Evolutionary conservation across 2,888 invertebrate species (phyloP).

Genomic region (Thecocarcelia acutangulata): DNA sequence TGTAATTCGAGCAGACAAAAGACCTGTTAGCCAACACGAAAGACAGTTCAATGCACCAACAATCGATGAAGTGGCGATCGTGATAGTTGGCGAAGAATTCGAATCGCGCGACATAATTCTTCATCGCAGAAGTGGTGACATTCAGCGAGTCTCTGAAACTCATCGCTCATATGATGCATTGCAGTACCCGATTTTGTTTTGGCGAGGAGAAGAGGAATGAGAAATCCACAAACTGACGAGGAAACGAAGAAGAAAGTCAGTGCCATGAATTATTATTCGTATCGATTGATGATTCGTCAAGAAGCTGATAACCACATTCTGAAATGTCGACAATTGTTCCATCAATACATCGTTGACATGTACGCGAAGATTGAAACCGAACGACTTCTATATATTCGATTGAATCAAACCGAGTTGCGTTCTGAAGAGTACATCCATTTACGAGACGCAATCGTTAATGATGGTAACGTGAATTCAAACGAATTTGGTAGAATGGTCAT

Average conservation of each 20-base stretch:
- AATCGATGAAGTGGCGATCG: slow-evolving; percentile 40
- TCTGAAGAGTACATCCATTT: slow-evolving; percentile 14
- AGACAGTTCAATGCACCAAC: too few species aligned
- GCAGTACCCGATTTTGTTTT: neutral
- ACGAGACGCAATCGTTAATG: slow-evolving; percentile 14
- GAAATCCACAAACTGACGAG: too few species aligned
- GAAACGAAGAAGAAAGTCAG: slow-evolving; percentile 35
- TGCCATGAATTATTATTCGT: slow-evolving; percentile 54
- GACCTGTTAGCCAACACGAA: neutral
- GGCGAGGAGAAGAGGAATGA: neutral
- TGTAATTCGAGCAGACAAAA: slow-evolving; percentile 2
- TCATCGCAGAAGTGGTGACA: too few species aligned
- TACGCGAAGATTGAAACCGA: neutral
- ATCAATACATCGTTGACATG: slow-evolving; percentile 47
- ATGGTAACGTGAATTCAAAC: slow-evolving; percentile 12
- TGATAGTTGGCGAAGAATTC: slow-evolving; percentile 29
- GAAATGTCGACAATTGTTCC: slow-evolving; percentile 17
- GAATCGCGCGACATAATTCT: too few species aligned
- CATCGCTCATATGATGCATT: too few species aligned
- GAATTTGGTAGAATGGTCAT: neutral
- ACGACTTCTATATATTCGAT: slow-evolving; percentile 8
- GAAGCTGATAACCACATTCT: slow-evolving; percentile 54
- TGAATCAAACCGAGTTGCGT: slow-evolving; percentile 9
- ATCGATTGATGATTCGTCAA: slow-evolving; percentile 50
- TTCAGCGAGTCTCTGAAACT: too few species aligned